phyloP scores from a whole-genome alignment of 2,888 invertebrate genomes.

The Sceliomorpha sp. region DNA sequence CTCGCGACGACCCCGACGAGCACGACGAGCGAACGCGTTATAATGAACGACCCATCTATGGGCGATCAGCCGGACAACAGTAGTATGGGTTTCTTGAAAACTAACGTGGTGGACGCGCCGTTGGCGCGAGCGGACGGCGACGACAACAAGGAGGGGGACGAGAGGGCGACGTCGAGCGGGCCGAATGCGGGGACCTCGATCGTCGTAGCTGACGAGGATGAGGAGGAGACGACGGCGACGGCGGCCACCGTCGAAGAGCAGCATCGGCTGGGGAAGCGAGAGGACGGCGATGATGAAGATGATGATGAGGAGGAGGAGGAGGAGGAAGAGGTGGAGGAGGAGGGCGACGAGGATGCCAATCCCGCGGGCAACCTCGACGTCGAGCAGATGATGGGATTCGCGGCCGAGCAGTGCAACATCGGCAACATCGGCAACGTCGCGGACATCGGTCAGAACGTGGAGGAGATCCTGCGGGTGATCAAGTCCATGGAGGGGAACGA shows the following conservation, averaged over 20 bases:
- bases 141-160: no score
- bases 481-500: conserved; percentile 84
- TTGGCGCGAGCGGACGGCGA: no score
- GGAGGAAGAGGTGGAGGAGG: no score
- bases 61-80: conserved; percentile 73
- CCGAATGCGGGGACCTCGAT: no score
- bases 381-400: conserved; percentile 73
- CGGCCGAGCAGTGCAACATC: no score
- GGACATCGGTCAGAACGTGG: conserved; percentile 84
- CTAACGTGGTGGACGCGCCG: conserved; percentile 69
- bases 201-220: no score
- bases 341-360: conserved; percentile 60
- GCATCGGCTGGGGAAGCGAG: no score
- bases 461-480: conserved; percentile 88
- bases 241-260: no score
- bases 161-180: no score
- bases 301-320: no score
- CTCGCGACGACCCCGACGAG: conserved; percentile 62
- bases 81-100: conserved; percentile 79
- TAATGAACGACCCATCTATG: conserved; percentile 79
- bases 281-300: no score
- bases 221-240: no score
- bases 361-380: conserved; percentile 60
- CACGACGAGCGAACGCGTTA: conserved; percentile 57
- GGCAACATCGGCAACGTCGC: conserved; percentile 70